Evolutionary conservation across 2,797 vertebrate genomes (phyloP).

Genomic region (Pseudocheirus occidentalis): DNA sequence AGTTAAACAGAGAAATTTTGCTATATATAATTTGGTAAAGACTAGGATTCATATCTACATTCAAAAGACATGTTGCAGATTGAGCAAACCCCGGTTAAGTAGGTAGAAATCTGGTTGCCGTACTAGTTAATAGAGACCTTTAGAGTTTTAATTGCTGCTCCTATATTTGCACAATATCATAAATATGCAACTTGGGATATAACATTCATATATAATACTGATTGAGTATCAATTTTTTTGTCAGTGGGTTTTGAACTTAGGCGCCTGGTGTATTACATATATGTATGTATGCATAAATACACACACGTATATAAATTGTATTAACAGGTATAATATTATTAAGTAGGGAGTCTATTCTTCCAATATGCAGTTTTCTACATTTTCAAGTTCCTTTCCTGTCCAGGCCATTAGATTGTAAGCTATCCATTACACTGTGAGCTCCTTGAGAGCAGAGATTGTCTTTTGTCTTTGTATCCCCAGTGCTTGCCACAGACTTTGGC

Average conservation of each 20-base stretch:
- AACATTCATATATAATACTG: not conserved
- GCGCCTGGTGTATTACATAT: not conserved
- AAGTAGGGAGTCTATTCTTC: not conserved
- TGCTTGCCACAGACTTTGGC: not conserved
- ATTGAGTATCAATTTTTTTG: not conserved
- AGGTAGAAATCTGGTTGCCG: constrained; percentile 1
- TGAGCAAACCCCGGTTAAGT: constrained; percentile 29
- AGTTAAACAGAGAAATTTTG: not conserved
- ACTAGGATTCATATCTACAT: constrained; percentile 36
- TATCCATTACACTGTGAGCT: not conserved
- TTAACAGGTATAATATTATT: not conserved
- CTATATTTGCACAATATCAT: not conserved
- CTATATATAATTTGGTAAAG: constrained; percentile 15
- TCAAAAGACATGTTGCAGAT: constrained; percentile 19
- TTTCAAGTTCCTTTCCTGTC: not conserved
- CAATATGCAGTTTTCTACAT: not conserved
- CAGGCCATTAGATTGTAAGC: not conserved
- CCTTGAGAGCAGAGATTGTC: not conserved
- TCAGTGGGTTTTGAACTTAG: not conserved
- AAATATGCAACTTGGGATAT: not conserved
- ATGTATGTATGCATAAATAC: not conserved
- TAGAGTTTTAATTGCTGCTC: not conserved
- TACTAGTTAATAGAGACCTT: not conserved
- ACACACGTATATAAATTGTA: not conserved
- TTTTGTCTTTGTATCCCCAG: not conserved